Evolutionary conservation across 2,888 invertebrate species (phyloP).

Genomic region (Drosophila anomalata): DNA sequence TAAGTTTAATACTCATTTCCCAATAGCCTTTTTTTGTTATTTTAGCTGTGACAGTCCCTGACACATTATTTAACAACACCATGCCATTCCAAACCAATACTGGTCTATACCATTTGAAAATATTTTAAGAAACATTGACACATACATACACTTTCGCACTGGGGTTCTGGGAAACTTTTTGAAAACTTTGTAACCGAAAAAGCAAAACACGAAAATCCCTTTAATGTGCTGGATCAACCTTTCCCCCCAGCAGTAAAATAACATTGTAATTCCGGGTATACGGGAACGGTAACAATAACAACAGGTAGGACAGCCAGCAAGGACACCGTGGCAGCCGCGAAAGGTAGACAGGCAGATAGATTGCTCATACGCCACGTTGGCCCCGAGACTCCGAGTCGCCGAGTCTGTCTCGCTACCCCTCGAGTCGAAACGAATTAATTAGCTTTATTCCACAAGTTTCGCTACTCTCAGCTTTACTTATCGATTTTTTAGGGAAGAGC

Average conservation of each 20-base stretch:
- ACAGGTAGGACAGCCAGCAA: slow-evolving; percentile 13
- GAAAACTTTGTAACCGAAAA: slow-evolving; percentile 24
- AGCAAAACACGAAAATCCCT: slow-evolving; percentile 33
- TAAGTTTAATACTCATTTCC: not conserved
- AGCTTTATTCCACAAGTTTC: slow-evolving; percentile 52
- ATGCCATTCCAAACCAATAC: not conserved
- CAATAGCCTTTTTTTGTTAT: not conserved
- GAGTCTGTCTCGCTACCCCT: not conserved
- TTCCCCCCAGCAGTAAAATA: slow-evolving; percentile 9
- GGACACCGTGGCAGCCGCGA: slow-evolving; percentile 17
- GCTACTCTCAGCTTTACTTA: slow-evolving; percentile 33
- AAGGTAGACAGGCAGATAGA: slow-evolving; percentile 15
- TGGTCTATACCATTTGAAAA: not conserved
- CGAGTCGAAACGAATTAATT: slow-evolving; percentile 50
- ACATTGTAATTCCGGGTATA: slow-evolving; percentile 21
- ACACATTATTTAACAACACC: not conserved
- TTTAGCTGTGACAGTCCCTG: not conserved
- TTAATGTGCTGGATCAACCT: slow-evolving; percentile 19
- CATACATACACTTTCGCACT: not conserved
- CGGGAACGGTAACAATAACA: not conserved
- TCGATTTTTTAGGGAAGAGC: slow-evolving; percentile 46
- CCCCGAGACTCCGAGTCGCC: not conserved
- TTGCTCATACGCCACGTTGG: slow-evolving; percentile 35
- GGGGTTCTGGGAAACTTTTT: slow-evolving; percentile 1
- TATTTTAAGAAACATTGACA: slow-evolving; percentile 13